These are phyloP conservation scores for Synanthedon andrenaeformis DNA, from an alignment of 2,888 invertebrate species.

Conservation along the genomic window DNA sequence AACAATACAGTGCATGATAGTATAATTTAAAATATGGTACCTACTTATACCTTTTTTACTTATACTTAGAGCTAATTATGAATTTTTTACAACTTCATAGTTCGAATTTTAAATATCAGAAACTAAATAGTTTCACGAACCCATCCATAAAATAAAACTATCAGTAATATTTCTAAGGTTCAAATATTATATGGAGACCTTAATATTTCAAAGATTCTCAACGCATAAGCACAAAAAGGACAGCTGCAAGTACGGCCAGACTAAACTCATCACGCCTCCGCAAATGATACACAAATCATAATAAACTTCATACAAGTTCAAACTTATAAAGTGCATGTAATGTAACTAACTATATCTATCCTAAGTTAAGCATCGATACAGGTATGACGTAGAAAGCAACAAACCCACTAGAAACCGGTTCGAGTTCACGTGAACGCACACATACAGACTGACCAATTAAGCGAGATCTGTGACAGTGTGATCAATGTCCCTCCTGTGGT, in stretches of 20 bases:
- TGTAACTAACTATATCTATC: constrained; percentile 33
- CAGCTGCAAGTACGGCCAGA: constrained; percentile 26
- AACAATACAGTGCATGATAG: too few species aligned
- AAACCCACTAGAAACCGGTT: constrained; percentile 56
- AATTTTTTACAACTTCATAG: too few species aligned
- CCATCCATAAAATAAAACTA: too few species aligned
- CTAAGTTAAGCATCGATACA: constrained; percentile 41
- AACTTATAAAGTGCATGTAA: constrained; percentile 40
- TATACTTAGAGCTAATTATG: too few species aligned
- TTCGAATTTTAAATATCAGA: too few species aligned
- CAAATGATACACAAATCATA: constrained; percentile 59
- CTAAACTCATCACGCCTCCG: constrained; percentile 37
- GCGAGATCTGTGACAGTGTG: constrained; percentile 49
- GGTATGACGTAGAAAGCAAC: constrained; percentile 58
- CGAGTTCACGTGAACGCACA: constrained; percentile 54
- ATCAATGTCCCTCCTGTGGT: constrained; percentile 35
- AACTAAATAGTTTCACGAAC: too few species aligned
- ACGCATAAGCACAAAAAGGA: constrained; percentile 36
- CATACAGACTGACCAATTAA: constrained; percentile 57
- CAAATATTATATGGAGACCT: too few species aligned
- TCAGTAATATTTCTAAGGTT: too few species aligned
- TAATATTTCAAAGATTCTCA: constrained; percentile 16
- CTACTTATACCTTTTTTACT: too few species aligned
- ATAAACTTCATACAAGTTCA: constrained; percentile 48
- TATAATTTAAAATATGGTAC: too few species aligned